A percentile compares a stretch with the other conserved stretches of the same genome.
Conservation (phyloP, 2,797 vertebrate genomes). For the Chloroceryle amazona region DNA sequence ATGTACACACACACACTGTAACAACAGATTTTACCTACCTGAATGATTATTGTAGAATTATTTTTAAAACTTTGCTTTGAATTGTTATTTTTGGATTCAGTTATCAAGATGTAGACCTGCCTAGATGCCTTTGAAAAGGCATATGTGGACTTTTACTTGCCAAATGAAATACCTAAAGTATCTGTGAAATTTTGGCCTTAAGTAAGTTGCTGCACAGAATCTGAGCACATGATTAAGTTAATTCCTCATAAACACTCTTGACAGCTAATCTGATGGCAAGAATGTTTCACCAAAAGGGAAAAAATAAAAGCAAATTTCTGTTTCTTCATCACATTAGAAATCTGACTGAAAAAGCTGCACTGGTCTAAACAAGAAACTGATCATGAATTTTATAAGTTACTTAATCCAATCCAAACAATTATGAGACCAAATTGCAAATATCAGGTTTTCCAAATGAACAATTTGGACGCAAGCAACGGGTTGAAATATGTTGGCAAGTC, state of each 20-base stretch:
- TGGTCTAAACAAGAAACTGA: slow-evolving; percentile 34
- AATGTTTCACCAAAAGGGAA: background rate
- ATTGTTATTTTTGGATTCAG: background rate
- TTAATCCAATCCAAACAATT: slow-evolving; percentile 36
- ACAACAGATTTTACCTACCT: background rate
- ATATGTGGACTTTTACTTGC: background rate
- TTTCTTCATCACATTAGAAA: slow-evolving; percentile 29
- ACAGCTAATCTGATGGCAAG: background rate
- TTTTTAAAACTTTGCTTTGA: background rate
- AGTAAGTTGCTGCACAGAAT: background rate
- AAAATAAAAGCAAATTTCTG: slow-evolving; percentile 18
- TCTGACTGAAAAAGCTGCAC: slow-evolving; percentile 5
- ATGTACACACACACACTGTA: background rate
- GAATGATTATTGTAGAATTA: background rate
- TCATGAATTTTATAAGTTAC: background rate
- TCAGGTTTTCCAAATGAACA: slow-evolving; percentile 44
- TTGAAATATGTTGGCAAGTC: background rate
- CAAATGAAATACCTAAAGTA: slow-evolving; percentile 17
- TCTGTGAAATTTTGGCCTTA: slow-evolving; percentile 12
- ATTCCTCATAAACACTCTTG: background rate
- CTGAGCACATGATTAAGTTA: background rate
- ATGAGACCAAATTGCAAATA: slow-evolving; percentile 21
- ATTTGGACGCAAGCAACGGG: slow-evolving; percentile 6
- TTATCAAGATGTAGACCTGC: background rate
- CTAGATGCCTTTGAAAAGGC: background rate